phyloP scores from a whole-genome alignment of 2,888 invertebrate genomes.

The Epirrhoe alternata region DNA sequence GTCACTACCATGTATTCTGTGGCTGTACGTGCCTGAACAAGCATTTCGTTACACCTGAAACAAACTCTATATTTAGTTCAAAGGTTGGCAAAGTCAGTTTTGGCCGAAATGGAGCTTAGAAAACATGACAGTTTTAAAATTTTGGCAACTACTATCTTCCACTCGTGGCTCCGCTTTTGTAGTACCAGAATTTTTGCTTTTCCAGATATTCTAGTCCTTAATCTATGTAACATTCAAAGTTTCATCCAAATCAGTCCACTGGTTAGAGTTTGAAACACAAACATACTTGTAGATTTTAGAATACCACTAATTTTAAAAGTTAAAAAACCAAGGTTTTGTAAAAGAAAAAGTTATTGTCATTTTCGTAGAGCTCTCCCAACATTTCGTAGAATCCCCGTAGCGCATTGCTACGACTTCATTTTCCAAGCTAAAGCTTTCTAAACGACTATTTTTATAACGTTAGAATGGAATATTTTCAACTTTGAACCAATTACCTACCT shows the following conservation, averaged over 20 bases:
- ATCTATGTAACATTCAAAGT: no score
- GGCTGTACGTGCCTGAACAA: constrained; percentile 20
- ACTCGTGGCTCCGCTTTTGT: no score
- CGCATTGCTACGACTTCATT: neutral
- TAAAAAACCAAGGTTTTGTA: neutral
- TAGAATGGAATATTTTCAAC: neutral
- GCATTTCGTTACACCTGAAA: constrained; percentile 17
- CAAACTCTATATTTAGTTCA: constrained; percentile 22
- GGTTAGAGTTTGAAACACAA: no score
- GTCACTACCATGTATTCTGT: constrained; percentile 3
- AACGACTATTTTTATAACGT: neutral
- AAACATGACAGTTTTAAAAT: neutral
- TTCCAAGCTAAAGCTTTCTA: neutral
- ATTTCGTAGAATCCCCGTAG: constrained; percentile 14
- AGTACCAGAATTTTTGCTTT: no score
- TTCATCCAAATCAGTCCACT: no score
- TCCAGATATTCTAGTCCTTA: no score
- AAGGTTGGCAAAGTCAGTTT: constrained; percentile 10
- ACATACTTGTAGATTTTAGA: neutral
- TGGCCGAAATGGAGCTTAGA: neutral
- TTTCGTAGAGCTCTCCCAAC: constrained; percentile 1
- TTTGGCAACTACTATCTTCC: no score
- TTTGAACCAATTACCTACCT: no score
- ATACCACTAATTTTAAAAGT: neutral
- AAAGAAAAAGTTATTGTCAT: neutral